Evolutionary conservation across 2,113 vertebrate species (phyloP), one percentile per base, ranked within the genome.

Genomic region (Phylloscopus trochilus): DNA sequence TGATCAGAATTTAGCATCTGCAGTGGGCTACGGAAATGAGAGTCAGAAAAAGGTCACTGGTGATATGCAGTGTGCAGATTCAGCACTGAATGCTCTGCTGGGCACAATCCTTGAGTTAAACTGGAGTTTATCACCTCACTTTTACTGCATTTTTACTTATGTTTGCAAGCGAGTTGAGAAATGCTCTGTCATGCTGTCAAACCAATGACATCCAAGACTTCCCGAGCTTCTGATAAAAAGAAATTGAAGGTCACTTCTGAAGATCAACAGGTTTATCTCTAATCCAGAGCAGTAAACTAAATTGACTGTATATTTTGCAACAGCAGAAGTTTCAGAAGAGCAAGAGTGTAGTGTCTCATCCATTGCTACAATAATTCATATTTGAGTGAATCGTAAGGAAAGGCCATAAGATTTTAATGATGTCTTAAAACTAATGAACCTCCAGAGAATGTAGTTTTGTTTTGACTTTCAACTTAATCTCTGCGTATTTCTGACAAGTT

Each of bases 171-270:
- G 46, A 72, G 60, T 53, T 87, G 30, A 78, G 67, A 76, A 91
- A 53, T 52, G n/a, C 7, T 90, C 33, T 90, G 44, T 56, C 3
- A 4, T 62, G 62, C 74, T 95, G 69, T 77, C 81, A 87, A 82
- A 82, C 33, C 33, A 76, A 56, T 89, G 70, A 70, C 78, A 88
- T 66, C 66, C 55, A 83, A 73, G 90, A 43, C 60, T 93, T 83
- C 46, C 26, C 82, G 83, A 93, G 70, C 49, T 95, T 83, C 59
- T 59, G 66, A 94, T 86, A 80, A 90, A 83, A 91, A 90, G 86
- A 95, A 94, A 95, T 87, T 96, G 75, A 89, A 96, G 94, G 92
- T 97, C 76, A 73, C 26, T 87, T 88, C 58, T 88, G 82, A 68
- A 93, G 68, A 86, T 92, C 89, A 92, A 90, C 88, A 91, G 35